Percentiles rank a stretch among this genome's conserved stretches.
These are phyloP conservation scores for Microcebus tavaratra DNA, from an alignment of 2,113 vertebrate genomes.

Conservation along the genomic window DNA sequence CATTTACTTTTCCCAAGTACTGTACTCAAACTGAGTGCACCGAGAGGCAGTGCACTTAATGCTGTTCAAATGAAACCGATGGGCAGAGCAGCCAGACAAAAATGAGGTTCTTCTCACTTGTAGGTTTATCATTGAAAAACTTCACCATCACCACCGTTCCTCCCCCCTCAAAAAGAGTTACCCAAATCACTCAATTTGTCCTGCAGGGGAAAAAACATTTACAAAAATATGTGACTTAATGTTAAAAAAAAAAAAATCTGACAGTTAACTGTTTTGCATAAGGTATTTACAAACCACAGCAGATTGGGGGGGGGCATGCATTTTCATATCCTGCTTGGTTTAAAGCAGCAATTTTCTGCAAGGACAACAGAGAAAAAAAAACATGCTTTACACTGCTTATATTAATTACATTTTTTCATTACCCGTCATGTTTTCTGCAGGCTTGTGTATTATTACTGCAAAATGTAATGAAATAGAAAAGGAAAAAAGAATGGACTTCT, in stretches of 20 bases:
- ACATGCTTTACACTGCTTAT: conserved; percentile 90
- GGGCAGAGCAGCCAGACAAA: background rate
- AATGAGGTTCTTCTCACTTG: background rate
- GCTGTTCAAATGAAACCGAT: conserved; percentile 56
- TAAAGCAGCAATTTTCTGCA: conserved; percentile 91
- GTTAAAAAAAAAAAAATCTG: conserved; percentile 82
- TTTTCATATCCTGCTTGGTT: conserved; percentile 89
- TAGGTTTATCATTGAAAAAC: conserved; percentile 55
- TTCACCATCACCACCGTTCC: background rate
- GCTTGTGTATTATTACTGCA: conserved; percentile 92
- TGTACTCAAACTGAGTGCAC: background rate
- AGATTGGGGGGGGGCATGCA: conserved; percentile 86
- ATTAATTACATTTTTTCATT: conserved; percentile 94
- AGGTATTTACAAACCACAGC: conserved; percentile 89
- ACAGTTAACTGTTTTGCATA: conserved; percentile 87
- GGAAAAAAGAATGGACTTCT: conserved; percentile 90
- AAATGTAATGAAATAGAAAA: conserved; percentile 92
- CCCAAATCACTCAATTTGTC: conserved; percentile 69
- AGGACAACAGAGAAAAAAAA: conserved; percentile 88
- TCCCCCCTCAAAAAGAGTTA: conserved; percentile 50
- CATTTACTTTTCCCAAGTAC: background rate
- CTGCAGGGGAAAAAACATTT: conserved; percentile 52
- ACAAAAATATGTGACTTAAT: conserved; percentile 83
- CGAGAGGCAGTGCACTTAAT: background rate
- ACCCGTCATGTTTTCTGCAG: conserved; percentile 91